Percentiles rank a stretch among this genome's conserved stretches.
phyloP scores from a whole-genome alignment of 1,140 invertebrate genomes.

The Neodiprion virginianus region DNA sequence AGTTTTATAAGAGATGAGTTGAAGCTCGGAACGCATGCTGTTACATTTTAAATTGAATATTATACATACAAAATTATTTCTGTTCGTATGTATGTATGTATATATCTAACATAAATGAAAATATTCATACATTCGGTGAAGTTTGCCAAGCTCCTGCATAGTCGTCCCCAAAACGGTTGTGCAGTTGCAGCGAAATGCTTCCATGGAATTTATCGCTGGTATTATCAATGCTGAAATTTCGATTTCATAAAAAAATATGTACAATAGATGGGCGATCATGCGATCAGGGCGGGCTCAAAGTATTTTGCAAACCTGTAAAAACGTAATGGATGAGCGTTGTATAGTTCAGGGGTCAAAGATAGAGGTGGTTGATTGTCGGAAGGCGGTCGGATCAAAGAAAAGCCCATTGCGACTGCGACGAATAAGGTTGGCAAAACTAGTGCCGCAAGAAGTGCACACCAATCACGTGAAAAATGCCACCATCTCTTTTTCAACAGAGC shows the following conservation, averaged over 20 bases:
- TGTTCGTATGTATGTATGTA: no score
- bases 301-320: conserved; percentile 56
- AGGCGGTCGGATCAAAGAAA: conserved; percentile 70
- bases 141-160: conserved; percentile 51
- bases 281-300: not conserved
- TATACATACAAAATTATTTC: no score
- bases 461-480: conserved; percentile 68
- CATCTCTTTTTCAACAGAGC: conserved; percentile 65
- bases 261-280: not conserved
- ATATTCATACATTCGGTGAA: conserved; percentile 42
- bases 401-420: conserved; percentile 71
- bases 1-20: not conserved
- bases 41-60: no score
- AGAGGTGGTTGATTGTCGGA: conserved; percentile 66
- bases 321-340: conserved; percentile 59
- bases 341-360: conserved; percentile 62
- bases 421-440: conserved; percentile 70
- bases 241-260: not conserved
- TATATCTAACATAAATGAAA: not conserved
- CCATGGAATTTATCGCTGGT: conserved; percentile 43
- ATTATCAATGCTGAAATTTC: conserved; percentile 41
- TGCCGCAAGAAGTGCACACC: conserved; percentile 66
- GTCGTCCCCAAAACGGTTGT: conserved; percentile 51
- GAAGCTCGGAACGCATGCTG: not conserved
- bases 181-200: conserved; percentile 46